These are phyloP conservation scores for Pipa parva DNA, from an alignment of 2,113 vertebrate species.

Conservation along the genomic window DNA sequence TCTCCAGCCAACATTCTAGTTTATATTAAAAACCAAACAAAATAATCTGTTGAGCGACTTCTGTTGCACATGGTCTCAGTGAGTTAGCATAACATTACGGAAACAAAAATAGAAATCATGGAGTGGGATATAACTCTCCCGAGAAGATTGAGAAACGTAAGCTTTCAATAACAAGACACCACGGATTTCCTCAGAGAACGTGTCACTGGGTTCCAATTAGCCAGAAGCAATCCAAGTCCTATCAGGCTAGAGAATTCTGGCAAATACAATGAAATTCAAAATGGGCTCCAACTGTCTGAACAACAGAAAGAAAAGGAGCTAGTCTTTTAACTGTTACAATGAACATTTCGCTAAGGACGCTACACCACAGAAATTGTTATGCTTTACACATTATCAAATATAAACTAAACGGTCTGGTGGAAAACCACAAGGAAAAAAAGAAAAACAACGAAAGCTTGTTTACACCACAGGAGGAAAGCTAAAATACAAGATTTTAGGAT, in stretches of 20 bases:
- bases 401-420: constrained; percentile 33
- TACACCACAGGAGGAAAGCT: constrained; percentile 34
- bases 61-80: constrained; percentile 5
- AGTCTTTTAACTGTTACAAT: constrained; percentile 40
- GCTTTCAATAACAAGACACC: constrained; percentile 31
- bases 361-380: constrained; percentile 26
- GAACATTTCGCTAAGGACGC: neutral
- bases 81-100: constrained; percentile 1
- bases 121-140: constrained; percentile 13
- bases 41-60: neutral
- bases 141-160: constrained; percentile 32
- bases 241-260: constrained; percentile 35
- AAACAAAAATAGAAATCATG: constrained; percentile 29
- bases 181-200: constrained; percentile 33
- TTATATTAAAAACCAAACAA: neutral
- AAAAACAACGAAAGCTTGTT: constrained; percentile 39
- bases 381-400: constrained; percentile 43
- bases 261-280: constrained; percentile 12
- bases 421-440: constrained; percentile 18
- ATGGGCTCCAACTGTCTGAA: constrained; percentile 5
- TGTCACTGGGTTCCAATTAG: constrained; percentile 34
- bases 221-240: constrained; percentile 39
- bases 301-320: constrained; percentile 2
- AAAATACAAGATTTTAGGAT: neutral
- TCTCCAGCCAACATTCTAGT: neutral